These are phyloP conservation scores for Mellivora capensis DNA, from an alignment of 2,113 vertebrate species.

Conservation along the genomic window DNA sequence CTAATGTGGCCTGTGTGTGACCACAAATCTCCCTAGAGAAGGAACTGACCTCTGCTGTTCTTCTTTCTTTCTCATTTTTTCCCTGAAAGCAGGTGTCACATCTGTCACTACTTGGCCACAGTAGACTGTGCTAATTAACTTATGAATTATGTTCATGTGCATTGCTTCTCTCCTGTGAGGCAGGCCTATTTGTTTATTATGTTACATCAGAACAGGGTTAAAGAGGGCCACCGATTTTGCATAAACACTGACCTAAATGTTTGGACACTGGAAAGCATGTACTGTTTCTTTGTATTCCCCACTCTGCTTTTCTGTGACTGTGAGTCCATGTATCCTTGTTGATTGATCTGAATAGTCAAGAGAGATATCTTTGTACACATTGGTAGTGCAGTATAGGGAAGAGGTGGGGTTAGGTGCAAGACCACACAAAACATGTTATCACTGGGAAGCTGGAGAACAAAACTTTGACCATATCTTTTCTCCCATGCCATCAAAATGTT, in stretches of 20 bases:
- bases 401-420: background rate
- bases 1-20: background rate
- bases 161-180: background rate
- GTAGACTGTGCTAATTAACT: slow-evolving; percentile 53
- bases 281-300: background rate
- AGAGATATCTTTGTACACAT: background rate
- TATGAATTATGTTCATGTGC: slow-evolving; percentile 58
- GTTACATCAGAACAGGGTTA: slow-evolving; percentile 56
- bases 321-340: background rate
- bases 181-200: slow-evolving; percentile 45
- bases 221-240: slow-evolving; percentile 36
- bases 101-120: slow-evolving; percentile 26
- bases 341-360: background rate
- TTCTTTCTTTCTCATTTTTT: slow-evolving; percentile 49
- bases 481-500: background rate
- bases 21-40: background rate
- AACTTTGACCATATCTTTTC: background rate
- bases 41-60: slow-evolving; percentile 30
- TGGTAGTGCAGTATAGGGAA: background rate
- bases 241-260: slow-evolving; percentile 46
- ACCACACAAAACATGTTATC: background rate
- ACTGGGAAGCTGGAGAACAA: background rate
- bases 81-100: background rate
- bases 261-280: background rate
- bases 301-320: background rate